Evolutionary conservation across 2,797 vertebrate species (phyloP).

Genomic region (Parambassis ranga): DNA sequence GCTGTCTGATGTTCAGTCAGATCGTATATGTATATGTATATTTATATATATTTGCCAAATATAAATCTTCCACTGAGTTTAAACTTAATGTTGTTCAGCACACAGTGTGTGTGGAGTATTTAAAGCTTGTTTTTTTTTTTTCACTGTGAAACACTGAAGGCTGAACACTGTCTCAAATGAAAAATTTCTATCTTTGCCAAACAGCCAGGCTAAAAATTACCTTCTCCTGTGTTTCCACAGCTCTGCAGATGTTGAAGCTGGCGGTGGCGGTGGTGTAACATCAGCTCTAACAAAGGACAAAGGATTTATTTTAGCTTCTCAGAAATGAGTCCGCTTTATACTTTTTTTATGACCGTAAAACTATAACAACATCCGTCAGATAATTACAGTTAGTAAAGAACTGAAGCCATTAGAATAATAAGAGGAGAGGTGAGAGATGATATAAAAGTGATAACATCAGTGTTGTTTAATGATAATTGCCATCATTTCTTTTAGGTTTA

Average conservation of each 20-base stretch:
- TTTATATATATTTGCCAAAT: too few species aligned
- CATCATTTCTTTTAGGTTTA: slow-evolving; percentile 33
- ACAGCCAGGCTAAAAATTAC: neutral
- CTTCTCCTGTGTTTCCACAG: slow-evolving; percentile 12
- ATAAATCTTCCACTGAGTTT: too few species aligned
- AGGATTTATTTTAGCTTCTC: neutral
- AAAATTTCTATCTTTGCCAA: slow-evolving; percentile 1
- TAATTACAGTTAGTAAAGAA: slow-evolving; percentile 31
- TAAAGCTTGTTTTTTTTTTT: too few species aligned
- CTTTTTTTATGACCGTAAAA: slow-evolving; percentile 10
- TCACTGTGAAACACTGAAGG: too few species aligned
- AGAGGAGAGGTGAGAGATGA: neutral
- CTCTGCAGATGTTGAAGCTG: slow-evolving; percentile 9
- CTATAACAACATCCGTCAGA: neutral
- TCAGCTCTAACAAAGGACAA: too few species aligned
- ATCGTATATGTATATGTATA: too few species aligned
- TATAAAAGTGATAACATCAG: slow-evolving; percentile 21
- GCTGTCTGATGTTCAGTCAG: too few species aligned
- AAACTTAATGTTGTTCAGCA: too few species aligned
- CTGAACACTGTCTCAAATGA: too few species aligned
- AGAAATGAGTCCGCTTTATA: neutral
- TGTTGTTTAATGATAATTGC: slow-evolving; percentile 48
- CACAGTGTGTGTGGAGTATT: too few species aligned
- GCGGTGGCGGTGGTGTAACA: slow-evolving; percentile 2
- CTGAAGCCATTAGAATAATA: slow-evolving; percentile 9